Conservation (phyloP, 2,797 vertebrate genomes). For the Podarcis lilfordi region DNA sequence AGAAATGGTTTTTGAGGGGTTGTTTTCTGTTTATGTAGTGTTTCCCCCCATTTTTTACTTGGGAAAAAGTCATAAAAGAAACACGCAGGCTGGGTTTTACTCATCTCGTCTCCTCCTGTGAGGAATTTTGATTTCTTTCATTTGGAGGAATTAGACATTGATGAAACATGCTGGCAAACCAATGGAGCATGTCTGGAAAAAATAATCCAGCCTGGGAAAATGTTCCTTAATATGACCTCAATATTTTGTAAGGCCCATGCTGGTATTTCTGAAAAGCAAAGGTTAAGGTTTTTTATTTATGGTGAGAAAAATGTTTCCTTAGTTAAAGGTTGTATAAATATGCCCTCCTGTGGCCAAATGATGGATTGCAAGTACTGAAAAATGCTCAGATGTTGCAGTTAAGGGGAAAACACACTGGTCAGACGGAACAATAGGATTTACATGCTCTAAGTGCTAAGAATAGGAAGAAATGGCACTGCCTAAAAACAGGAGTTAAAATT, state of each 20-base stretch:
- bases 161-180: not conserved
- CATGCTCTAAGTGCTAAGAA: not conserved
- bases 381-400: not conserved
- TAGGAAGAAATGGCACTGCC: not conserved
- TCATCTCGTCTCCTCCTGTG: not conserved
- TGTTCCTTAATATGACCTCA: not conserved
- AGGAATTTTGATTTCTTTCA: not conserved
- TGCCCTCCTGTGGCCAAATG: slow-evolving; percentile 1
- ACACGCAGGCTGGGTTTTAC: not conserved
- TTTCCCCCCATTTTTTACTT: not conserved
- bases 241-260: not conserved
- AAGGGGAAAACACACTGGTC: not conserved
- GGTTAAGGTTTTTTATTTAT: not conserved
- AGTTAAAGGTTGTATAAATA: slow-evolving; percentile 6
- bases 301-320: not conserved
- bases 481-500: not conserved
- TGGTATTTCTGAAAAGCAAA: not conserved
- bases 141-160: not conserved
- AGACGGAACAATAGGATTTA: not conserved
- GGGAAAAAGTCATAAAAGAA: not conserved
- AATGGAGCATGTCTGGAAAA: not conserved
- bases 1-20: not conserved
- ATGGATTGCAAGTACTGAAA: not conserved
- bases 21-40: not conserved
- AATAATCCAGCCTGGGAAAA: not conserved